phyloP scores from a whole-genome alignment of 2,797 vertebrate species.

The Esox masquinongy region DNA sequence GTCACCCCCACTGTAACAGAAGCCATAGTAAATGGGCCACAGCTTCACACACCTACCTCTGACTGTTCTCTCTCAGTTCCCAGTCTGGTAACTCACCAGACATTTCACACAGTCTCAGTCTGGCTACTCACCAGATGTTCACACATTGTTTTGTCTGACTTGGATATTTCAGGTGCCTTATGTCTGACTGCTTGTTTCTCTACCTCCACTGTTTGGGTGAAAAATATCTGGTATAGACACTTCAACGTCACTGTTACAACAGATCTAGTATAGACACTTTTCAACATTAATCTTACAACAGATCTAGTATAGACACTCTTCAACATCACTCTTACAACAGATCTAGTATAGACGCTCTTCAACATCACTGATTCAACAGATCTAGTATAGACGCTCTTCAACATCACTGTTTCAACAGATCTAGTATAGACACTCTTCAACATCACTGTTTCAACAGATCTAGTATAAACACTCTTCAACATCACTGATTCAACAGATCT shows the following conservation, averaged over 20 bases:
- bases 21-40: slow-evolving; percentile 45
- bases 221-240: not conserved
- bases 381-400: not conserved
- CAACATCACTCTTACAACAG: not conserved
- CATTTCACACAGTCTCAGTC: not conserved
- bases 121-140: not conserved
- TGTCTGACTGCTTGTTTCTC: slow-evolving; percentile 21
- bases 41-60: slow-evolving; percentile 51
- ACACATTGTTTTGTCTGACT: slow-evolving; percentile 35
- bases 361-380: not conserved
- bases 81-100: not conserved
- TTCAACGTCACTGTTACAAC: not conserved
- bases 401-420: not conserved
- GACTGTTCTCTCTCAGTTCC: slow-evolving; percentile 43
- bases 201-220: slow-evolving; percentile 25
- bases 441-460: too few species aligned
- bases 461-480: too few species aligned
- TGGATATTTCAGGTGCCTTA: not conserved
- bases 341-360: not conserved
- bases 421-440: too few species aligned
- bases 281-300: not conserved
- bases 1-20: slow-evolving; percentile 1
- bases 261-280: not conserved
- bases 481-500: too few species aligned
- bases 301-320: too few species aligned